These are phyloP conservation scores for Nesidiocoris tenuis DNA, from an alignment of 2,888 invertebrate species.

Conservation along the genomic window DNA sequence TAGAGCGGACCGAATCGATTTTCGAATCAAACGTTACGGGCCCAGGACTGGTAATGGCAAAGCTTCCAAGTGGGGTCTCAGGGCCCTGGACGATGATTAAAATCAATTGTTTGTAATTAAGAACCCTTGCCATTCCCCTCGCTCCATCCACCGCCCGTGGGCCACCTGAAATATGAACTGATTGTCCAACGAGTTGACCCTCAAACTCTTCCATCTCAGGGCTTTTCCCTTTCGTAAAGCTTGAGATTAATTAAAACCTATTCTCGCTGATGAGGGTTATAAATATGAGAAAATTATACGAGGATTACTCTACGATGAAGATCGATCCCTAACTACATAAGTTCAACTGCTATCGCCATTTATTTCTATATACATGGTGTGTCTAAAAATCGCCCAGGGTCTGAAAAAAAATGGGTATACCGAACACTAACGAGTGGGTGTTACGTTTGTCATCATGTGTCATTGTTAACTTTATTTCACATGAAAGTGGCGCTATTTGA, in stretches of 20 bases:
- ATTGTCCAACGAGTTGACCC: background rate
- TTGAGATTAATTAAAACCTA: background rate
- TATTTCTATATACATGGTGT: too few relatives aligned
- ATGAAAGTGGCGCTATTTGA: too few relatives aligned
- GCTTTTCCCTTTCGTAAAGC: background rate
- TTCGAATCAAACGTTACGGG: background rate
- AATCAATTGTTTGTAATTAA: constrained; percentile 30
- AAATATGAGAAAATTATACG: background rate
- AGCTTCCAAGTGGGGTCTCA: background rate
- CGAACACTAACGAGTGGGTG: too few relatives aligned
- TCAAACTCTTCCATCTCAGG: background rate
- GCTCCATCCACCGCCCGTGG: background rate
- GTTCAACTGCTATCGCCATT: too few relatives aligned
- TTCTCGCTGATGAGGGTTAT: background rate
- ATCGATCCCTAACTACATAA: too few relatives aligned
- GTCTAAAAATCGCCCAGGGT: too few relatives aligned
- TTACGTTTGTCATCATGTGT: too few relatives aligned
- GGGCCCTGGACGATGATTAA: constrained; percentile 12
- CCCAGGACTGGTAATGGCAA: background rate
- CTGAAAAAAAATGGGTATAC: too few relatives aligned
- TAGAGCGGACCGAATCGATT: background rate
- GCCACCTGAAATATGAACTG: constrained; percentile 22
- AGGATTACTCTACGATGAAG: too few relatives aligned
- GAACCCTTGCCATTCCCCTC: constrained; percentile 1
- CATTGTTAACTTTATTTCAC: too few relatives aligned